Evolutionary conservation across 2,888 invertebrate genomes (phyloP), one percentile per base, ranked within the genome.

Genomic region (Drosophila vallismaia): DNA sequence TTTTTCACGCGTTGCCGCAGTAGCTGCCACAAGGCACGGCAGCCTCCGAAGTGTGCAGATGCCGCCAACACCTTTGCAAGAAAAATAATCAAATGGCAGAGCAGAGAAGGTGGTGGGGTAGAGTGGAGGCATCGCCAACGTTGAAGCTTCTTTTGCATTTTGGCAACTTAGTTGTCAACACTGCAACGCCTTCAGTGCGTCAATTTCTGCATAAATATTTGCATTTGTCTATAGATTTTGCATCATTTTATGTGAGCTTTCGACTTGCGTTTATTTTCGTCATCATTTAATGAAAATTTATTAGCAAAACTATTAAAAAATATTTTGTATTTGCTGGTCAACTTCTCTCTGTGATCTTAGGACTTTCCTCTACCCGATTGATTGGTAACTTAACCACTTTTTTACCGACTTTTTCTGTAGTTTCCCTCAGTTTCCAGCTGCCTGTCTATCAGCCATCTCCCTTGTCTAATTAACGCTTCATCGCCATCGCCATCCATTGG

Each of bases 401-500:
- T 44, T 44, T 44, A 5, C 28, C 5, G 24, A 10, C 3, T 9
- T 19, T 42, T 53, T 14, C 53, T 7, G 19, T 19, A 19, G 19
- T 19, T 19, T 19, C 19, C 44, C 10, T 55, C 1, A 50, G 31
- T 52, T 14, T 48, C 45, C 24, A 36, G n/a, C 28, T 12, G 44
- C 36, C 56, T 53, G 60, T 70, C 71, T 77, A 83, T 79, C 83
- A 71, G 73, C 53, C 50, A 68, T 68, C 68, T 71, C 49, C 38
- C 52, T 71, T 85, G 86, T 85, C 86, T 85, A 80, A 85, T 80
- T 80, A 80, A 77, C 77, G 80, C 69, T 70, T 70, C 77, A 73
- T 12, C 62, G 71, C 57, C 19, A 19, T 19, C 66, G 66, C 60
- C 71, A 36, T 36, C 33, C 38, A 19, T 5, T 8, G 7, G 26